Evolutionary conservation across 1,140 invertebrate genomes (phyloP).

Genomic region (Chlorops oryzae): DNA sequence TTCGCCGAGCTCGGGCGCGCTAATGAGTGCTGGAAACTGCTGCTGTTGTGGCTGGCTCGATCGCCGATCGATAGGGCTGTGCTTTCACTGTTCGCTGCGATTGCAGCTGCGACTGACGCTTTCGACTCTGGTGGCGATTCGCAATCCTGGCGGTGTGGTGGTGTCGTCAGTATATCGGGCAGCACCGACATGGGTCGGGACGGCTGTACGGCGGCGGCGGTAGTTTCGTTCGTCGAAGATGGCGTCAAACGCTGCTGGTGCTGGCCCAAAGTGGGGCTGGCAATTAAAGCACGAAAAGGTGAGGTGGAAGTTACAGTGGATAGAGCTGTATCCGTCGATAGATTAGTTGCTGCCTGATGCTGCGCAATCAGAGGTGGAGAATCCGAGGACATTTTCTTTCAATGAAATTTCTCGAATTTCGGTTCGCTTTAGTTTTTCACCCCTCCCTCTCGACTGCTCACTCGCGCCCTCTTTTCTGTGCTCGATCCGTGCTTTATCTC

Average conservation of each 20-base stretch:
- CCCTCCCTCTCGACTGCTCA: too few relatives aligned
- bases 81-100: slow-evolving; percentile 13
- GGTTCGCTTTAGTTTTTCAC: too few relatives aligned
- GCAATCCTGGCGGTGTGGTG: slow-evolving; percentile 7
- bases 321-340: background rate
- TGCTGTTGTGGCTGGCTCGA: slow-evolving; percentile 22
- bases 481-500: too few relatives aligned
- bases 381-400: too few relatives aligned
- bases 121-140: slow-evolving; percentile 6
- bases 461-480: too few relatives aligned
- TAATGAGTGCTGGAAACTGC: slow-evolving; percentile 29
- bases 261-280: slow-evolving; percentile 11
- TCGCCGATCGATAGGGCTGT: slow-evolving; percentile 18
- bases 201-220: slow-evolving; percentile 3
- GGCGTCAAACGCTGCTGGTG: slow-evolving; percentile 14
- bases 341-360: slow-evolving; percentile 6
- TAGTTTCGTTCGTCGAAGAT: slow-evolving; percentile 4
- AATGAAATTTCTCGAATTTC: too few relatives aligned
- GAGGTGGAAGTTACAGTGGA: slow-evolving; percentile 11
- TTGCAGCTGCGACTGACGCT: slow-evolving; percentile 6
- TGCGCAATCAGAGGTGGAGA: too few relatives aligned
- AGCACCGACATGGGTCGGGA: slow-evolving; percentile 9
- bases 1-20: slow-evolving; percentile 1
- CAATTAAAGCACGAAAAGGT: slow-evolving; percentile 7
- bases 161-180: slow-evolving; percentile 11